Conservation (phyloP, 2,113 vertebrate genomes). For the Shinisaurus crocodilurus region DNA sequence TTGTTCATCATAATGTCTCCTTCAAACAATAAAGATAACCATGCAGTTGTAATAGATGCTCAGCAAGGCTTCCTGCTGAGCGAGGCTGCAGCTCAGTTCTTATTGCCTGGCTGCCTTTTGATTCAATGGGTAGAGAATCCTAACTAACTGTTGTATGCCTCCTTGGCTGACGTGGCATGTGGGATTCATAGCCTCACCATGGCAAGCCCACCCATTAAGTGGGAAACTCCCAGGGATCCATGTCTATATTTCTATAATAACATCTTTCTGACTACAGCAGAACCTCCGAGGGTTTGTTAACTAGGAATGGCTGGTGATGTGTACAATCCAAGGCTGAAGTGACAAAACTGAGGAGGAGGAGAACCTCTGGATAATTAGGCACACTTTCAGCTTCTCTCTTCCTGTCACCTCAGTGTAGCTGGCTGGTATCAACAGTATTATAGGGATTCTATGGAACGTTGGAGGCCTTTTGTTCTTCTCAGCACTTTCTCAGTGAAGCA, state of each 20-base stretch:
- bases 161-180: background rate
- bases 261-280: background rate
- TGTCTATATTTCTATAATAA: conserved; percentile 35
- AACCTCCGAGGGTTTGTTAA: background rate
- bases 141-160: background rate
- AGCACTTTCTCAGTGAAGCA: background rate
- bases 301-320: background rate
- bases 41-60: conserved; percentile 66
- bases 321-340: background rate
- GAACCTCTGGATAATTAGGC: background rate
- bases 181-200: background rate
- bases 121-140: conserved; percentile 40
- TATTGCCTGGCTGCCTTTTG: conserved; percentile 47
- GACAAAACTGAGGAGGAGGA: background rate
- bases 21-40: conserved; percentile 58
- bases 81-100: conserved; percentile 39
- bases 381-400: background rate
- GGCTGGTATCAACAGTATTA: background rate
- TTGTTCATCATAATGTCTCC: conserved; percentile 59
- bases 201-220: conserved; percentile 1
- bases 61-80: conserved; percentile 65
- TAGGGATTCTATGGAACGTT: background rate
- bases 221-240: conserved; percentile 31
- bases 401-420: background rate
- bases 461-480: background rate